Conservation (phyloP, 2,113 vertebrate genomes). For the Clarias macrocephalus region DNA sequence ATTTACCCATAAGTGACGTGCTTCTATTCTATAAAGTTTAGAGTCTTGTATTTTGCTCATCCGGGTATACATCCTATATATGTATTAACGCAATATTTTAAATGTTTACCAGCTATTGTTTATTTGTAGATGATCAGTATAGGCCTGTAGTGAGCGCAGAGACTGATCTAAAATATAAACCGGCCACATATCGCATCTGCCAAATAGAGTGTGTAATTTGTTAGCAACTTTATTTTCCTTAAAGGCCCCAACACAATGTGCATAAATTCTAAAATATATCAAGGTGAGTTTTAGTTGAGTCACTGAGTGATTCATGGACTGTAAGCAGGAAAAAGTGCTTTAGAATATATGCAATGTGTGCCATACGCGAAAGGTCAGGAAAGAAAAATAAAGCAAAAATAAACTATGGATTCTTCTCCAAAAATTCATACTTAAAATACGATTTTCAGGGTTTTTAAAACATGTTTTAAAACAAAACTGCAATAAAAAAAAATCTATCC, state of each 20-base stretch:
- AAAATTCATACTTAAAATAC: not conserved
- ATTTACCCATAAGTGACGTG: constrained; percentile 89
- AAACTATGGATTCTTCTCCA: not conserved
- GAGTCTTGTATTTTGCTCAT: constrained; percentile 89
- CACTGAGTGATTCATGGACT: not conserved
- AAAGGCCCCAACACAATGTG: not conserved
- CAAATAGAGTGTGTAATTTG: not conserved
- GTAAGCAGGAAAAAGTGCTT: not conserved
- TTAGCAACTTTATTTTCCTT: not conserved
- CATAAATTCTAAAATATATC: not conserved
- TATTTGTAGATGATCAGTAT: constrained; percentile 87
- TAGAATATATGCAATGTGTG: not conserved
- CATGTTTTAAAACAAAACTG: not conserved
- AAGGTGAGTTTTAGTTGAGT: not conserved
- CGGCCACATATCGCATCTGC: not conserved
- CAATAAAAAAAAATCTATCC: not conserved
- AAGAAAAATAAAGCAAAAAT: not conserved
- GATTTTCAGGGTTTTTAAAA: not conserved
- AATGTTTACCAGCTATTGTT: constrained; percentile 90
- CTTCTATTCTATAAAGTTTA: constrained; percentile 85
- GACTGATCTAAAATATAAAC: constrained; percentile 20
- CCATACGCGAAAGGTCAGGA: not conserved
- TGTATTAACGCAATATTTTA: constrained; percentile 74
- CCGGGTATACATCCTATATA: constrained; percentile 76
- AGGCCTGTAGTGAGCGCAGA: constrained; percentile 55